Percentiles rank a stretch among this genome's conserved stretches.
These are phyloP conservation scores for Hydrozoanthus gracilis DNA, from an alignment of 92 coral and sea anemone species.

Conservation along the genomic window DNA sequence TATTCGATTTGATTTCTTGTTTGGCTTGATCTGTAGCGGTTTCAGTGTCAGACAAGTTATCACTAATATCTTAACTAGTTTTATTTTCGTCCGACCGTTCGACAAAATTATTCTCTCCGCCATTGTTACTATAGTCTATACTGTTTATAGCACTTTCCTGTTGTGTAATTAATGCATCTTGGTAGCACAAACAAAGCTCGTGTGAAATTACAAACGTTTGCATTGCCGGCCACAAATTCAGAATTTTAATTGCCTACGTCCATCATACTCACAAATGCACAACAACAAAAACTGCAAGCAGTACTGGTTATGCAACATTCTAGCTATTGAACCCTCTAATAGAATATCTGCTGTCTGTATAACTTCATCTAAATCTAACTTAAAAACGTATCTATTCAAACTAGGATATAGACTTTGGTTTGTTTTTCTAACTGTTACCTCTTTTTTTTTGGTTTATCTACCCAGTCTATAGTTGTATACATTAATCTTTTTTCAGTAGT, in stretches of 20 bases:
- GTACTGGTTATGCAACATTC: background rate
- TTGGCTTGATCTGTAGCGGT: slow-evolving; percentile 33
- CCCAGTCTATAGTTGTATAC: too few species aligned
- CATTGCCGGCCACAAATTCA: background rate
- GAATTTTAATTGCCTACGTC: background rate
- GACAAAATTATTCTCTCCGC: slow-evolving; percentile 4
- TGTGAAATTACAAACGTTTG: slow-evolving; percentile 9
- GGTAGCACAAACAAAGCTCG: slow-evolving; percentile 28
- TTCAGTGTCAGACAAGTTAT: slow-evolving; percentile 14
- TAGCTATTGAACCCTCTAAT: background rate
- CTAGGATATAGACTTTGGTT: background rate
- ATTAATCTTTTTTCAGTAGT: too few species aligned
- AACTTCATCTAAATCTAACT: background rate
- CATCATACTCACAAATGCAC: background rate
- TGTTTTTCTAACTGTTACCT: background rate
- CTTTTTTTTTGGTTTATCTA: too few species aligned
- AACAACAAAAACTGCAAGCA: slow-evolving; percentile 5
- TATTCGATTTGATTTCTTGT: slow-evolving; percentile 9
- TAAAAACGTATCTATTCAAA: background rate
- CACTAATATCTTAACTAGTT: background rate
- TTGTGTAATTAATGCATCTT: background rate
- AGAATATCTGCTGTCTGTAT: background rate
- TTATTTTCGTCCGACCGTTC: slow-evolving; percentile 8
- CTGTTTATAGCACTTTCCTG: slow-evolving; percentile 31
- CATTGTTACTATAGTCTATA: slow-evolving; percentile 1